A percentile compares a stretch with the other conserved stretches of the same genome.
Conservation (phyloP, 92 coral and sea anemone species). For the Micromussa lordhowensis region DNA sequence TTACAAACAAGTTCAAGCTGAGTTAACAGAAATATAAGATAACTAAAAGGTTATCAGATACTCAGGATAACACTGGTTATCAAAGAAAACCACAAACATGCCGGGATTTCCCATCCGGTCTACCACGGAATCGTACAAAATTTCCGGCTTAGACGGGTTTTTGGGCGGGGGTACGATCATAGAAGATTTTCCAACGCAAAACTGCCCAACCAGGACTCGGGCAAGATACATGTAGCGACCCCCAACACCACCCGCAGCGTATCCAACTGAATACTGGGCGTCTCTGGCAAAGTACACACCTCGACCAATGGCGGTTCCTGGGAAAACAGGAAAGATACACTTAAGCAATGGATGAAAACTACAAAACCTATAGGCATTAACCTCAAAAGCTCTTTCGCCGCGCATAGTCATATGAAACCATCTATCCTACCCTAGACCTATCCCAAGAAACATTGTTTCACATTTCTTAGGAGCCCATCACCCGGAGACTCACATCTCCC, state of each 20-base stretch:
- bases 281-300: conserved; percentile 71
- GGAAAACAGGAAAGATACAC: conserved; percentile 10
- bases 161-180: conserved; percentile 57
- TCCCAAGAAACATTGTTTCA: no score
- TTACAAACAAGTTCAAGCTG: no score
- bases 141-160: conserved; percentile 23
- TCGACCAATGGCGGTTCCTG: conserved; percentile 56
- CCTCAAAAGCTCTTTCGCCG: no score
- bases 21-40: no score
- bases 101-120: conserved; percentile 43
- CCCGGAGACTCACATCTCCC: no score
- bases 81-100: conserved; percentile 83
- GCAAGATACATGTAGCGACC: conserved; percentile 65
- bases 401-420: no score
- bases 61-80: conserved; percentile 87
- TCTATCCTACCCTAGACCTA: no score
- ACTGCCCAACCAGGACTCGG: conserved; percentile 60
- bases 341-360: background rate
- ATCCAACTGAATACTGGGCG: conserved; percentile 64
- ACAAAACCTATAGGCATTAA: no score
- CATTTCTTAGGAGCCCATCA: no score
- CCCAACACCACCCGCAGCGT: conserved; percentile 9
- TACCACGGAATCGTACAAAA: conserved; percentile 69
- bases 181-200: conserved; percentile 33
- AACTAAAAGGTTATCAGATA: conserved; percentile 58